A percentile compares a stretch with the other conserved stretches of the same genome.
Evolutionary conservation across 2,797 vertebrate genomes (phyloP).

Genomic region (Ctenopoma kingsleyae): DNA sequence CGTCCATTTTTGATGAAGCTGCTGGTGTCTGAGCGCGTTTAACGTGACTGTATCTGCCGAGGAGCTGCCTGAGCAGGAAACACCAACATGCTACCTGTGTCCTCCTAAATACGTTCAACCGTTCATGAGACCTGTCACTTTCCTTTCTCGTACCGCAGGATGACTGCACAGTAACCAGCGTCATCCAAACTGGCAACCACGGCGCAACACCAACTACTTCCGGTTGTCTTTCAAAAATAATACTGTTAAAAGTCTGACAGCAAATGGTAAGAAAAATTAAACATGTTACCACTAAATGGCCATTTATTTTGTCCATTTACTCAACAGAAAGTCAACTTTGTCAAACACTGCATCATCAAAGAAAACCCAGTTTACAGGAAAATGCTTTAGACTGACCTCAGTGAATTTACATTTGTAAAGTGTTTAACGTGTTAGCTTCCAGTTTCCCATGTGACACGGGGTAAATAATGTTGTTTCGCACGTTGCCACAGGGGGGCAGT

Average conservation of each 20-base stretch:
- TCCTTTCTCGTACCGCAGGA: background rate
- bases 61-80: background rate
- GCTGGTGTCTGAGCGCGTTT: background rate
- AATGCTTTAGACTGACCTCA: too few species aligned
- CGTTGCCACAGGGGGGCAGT: too few species aligned
- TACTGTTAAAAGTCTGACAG: background rate
- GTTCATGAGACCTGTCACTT: conserved; percentile 2
- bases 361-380: too few species aligned
- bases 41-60: background rate
- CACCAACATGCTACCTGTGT: background rate
- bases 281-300: background rate
- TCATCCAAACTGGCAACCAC: accelerated
- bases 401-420: too few species aligned
- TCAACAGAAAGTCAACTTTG: too few species aligned
- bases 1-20: conserved; percentile 33
- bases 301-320: accelerated
- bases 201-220: conserved; percentile 15
- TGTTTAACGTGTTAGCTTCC: too few species aligned
- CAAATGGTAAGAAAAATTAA: background rate
- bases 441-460: too few species aligned
- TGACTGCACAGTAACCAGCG: background rate
- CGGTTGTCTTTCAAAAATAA: conserved; percentile 45
- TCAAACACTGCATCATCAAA: too few species aligned
- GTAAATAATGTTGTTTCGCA: too few species aligned
- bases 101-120: background rate